Percentiles rank a stretch among this genome's conserved stretches.
Evolutionary conservation across 2,113 vertebrate species (phyloP).

Genomic region (Turnix velox): DNA sequence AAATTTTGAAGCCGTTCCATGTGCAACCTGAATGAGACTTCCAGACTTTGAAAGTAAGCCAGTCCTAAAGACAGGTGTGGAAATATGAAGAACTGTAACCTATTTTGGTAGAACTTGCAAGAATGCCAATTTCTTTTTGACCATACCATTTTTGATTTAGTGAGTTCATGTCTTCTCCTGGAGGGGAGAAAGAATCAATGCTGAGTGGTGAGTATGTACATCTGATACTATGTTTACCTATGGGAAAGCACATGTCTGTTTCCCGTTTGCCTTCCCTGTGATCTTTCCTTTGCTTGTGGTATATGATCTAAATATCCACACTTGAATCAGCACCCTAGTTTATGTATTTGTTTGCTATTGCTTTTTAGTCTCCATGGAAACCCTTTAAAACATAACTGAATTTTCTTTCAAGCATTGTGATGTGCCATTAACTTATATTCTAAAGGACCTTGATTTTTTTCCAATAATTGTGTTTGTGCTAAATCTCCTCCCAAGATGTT

Average conservation of each 20-base stretch:
- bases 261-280: not conserved
- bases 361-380: not conserved
- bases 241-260: not conserved
- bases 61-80: not conserved
- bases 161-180: not conserved
- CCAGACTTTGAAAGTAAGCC: not conserved
- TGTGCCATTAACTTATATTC: not conserved
- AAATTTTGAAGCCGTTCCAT: not conserved
- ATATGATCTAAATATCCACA: rapidly evolving
- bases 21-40: not conserved
- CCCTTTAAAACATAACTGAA: not conserved
- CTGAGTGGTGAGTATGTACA: not conserved
- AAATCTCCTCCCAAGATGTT: not conserved
- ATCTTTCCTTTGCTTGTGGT: not conserved
- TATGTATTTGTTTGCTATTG: not conserved
- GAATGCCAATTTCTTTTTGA: not conserved
- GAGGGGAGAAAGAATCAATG: not conserved
- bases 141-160: not conserved
- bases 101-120: not conserved
- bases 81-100: not conserved
- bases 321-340: rapidly evolving
- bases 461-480: not conserved
- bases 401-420: not conserved
- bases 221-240: not conserved
- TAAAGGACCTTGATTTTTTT: not conserved